Base-by-base conservation (phyloP, 1,140 invertebrate genomes). In the Bombus fervidus region DNA sequence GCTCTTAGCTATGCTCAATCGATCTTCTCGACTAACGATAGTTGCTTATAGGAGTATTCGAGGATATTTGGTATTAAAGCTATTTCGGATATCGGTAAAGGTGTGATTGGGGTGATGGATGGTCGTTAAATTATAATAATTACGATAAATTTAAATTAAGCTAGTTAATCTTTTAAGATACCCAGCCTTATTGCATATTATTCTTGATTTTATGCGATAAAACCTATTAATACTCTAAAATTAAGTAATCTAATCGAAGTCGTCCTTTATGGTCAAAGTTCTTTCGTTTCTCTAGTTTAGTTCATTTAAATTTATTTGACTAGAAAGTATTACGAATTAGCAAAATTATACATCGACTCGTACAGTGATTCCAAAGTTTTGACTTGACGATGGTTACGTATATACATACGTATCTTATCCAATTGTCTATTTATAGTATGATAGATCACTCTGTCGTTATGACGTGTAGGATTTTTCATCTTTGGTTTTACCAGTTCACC, bases 381-480 rank as follows among this genome's bases (percentile, higher is more conserved):
- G 66, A 68, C 18, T 34, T 0, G 5, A 47, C 18, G 1, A 4
- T 25, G 34, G 1, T 53, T 53, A 53, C 18, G 66, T 4, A 34
- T 5, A 5, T n/a, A 13, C 25, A 62, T 84, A 81, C 41, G 43
- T 62, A 37, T 64, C 31, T 71, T 25, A 15, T 82, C 53, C n/a
- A 80, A n/a, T 82, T 86, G 43, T 66, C 77, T 83, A 80, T 13
- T 64, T 88, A 78, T 89, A 53, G 71, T 4, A 47, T 72, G 59
- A 69, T 76, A 87, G 72, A 69, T 81, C 81, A 88, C 59, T 81
- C 64, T 31, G 69, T 9, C 37, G 47, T 22, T 53, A 22, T 0
- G 47, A 53, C 18, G 6, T 22, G 6, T 53, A 53, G 3, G 18
- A 53, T 53, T 53, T 22, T 53, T 28, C 62, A 53, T 76, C 41